Evolutionary conservation across 2,113 vertebrate species (phyloP).

Genomic region (Aix galericulata): DNA sequence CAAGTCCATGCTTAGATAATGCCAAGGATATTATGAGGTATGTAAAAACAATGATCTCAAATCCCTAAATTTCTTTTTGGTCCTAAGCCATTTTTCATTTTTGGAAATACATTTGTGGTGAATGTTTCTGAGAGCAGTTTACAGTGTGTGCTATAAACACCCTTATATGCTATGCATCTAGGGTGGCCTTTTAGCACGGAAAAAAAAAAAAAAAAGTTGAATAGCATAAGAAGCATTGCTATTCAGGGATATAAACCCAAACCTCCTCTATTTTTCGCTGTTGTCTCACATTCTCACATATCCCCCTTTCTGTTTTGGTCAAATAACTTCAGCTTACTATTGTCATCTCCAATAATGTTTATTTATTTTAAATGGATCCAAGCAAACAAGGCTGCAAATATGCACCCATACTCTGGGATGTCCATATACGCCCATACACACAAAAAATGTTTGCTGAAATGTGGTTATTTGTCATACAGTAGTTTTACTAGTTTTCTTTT

Average conservation of each 20-base stretch:
- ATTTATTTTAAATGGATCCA: not conserved
- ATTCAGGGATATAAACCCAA: not conserved
- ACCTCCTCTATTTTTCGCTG: not conserved
- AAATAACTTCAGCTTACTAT: not conserved
- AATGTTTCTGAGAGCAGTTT: constrained; percentile 33
- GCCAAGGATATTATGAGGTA: not conserved
- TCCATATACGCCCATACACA: fast-evolving
- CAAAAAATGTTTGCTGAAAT: not conserved
- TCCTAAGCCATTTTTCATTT: constrained; percentile 15
- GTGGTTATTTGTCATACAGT: not conserved
- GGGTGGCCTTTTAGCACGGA: constrained; percentile 31
- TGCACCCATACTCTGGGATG: not conserved
- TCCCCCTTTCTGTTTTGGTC: not conserved
- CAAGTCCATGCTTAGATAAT: not conserved
- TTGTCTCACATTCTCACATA: not conserved
- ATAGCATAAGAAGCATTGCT: not conserved
- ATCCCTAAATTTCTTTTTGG: not conserved
- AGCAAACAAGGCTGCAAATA: not conserved
- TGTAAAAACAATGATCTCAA: constrained; percentile 5
- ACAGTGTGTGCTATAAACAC: constrained; percentile 35
- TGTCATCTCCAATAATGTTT: not conserved
- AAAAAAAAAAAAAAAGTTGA: not conserved
- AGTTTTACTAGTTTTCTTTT: not conserved
- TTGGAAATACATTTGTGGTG: constrained; percentile 5
- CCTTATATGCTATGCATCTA: not conserved